A percentile compares a stretch with the other conserved stretches of the same genome.
Evolutionary conservation across 2,113 vertebrate genomes (phyloP).

Genomic region (Pseudorhombus dupliciocellatus): DNA sequence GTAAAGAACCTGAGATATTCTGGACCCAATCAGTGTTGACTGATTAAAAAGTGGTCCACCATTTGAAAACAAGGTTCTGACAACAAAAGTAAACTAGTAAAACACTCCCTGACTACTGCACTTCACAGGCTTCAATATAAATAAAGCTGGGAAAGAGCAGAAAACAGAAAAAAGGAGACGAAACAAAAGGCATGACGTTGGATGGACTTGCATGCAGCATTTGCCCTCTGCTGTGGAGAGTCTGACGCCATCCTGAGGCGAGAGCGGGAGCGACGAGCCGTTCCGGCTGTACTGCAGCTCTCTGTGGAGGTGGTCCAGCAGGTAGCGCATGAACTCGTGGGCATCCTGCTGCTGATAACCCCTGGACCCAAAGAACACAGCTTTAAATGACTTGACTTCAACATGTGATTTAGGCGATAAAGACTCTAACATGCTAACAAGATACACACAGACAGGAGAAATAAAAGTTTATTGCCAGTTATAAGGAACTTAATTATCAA

Average conservation of each 20-base stretch:
- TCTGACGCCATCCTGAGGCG: slow-evolving; percentile 83
- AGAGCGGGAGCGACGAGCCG: slow-evolving; percentile 82
- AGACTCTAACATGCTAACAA: no score
- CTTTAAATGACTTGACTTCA: neutral
- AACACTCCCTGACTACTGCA: neutral
- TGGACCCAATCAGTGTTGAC: neutral
- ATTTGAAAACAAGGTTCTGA: neutral
- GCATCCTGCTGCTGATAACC: slow-evolving; percentile 99
- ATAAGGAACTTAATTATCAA: no score
- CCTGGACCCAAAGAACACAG: slow-evolving; percentile 74
- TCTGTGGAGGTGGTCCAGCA: slow-evolving; percentile 97
- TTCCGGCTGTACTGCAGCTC: slow-evolving; percentile 93
- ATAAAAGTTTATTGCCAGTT: no score
- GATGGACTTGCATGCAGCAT: slow-evolving; percentile 89
- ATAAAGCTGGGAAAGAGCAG: neutral
- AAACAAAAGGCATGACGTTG: neutral
- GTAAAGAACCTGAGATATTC: neutral
- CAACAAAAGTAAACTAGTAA: neutral
- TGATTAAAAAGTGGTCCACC: neutral
- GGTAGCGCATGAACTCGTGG: slow-evolving; percentile 98
- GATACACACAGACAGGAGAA: no score
- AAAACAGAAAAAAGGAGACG: neutral
- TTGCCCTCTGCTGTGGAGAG: slow-evolving; percentile 84
- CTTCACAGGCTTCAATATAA: neutral
- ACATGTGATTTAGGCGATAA: neutral